Percentiles rank a stretch among this genome's conserved stretches.
Evolutionary conservation across 2,113 vertebrate species (phyloP).

Genomic region (Cyphomyrus discorhynchus): DNA sequence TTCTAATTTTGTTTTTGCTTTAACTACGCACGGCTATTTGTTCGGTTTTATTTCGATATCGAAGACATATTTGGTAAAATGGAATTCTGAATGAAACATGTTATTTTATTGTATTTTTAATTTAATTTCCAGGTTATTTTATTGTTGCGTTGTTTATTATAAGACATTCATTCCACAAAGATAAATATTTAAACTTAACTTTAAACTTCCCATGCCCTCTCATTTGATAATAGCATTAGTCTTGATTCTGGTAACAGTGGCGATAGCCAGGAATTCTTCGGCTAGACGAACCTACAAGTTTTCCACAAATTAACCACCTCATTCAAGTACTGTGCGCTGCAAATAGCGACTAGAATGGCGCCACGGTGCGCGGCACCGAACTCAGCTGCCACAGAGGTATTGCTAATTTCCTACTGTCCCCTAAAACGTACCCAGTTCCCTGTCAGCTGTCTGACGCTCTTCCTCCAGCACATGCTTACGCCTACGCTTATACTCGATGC

Average conservation of each 20-base stretch:
- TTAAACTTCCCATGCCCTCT: neutral
- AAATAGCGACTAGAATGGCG: neutral
- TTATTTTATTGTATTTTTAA: neutral
- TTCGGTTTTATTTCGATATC: neutral
- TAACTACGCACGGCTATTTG: neutral
- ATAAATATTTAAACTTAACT: neutral
- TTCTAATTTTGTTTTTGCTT: neutral
- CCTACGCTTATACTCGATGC: neutral
- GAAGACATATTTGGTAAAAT: neutral
- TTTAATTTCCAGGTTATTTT: neutral
- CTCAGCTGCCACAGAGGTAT: neutral
- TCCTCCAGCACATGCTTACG: neutral
- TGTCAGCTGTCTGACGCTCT: neutral
- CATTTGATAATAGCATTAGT: neutral
- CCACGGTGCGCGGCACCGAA: neutral
- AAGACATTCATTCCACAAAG: neutral
- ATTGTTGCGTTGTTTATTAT: neutral
- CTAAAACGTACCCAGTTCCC: neutral
- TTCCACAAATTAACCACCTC: neutral
- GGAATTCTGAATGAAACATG: neutral
- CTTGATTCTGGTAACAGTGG: neutral
- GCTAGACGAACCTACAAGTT: neutral
- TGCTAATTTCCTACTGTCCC: neutral
- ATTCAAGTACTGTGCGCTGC: neutral
- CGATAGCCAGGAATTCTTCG: neutral